Percentiles rank a stretch among this genome's conserved stretches.
These are phyloP conservation scores for Petroica traversi DNA, from an alignment of 2,113 vertebrate genomes.

Conservation along the genomic window DNA sequence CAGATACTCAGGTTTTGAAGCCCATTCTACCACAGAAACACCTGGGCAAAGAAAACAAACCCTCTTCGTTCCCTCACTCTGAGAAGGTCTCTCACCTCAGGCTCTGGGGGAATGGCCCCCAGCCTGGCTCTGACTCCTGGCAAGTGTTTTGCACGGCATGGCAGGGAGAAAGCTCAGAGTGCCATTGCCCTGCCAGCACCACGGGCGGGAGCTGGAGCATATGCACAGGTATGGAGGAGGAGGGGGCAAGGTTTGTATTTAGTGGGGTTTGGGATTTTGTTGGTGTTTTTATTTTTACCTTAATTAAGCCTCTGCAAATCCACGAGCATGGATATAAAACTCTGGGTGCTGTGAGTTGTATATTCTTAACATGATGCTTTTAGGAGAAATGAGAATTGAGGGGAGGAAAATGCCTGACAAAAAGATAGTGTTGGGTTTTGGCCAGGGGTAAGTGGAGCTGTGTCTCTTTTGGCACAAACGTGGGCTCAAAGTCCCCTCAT, in stretches of 20 bases:
- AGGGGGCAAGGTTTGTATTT: not conserved
- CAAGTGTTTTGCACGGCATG: accelerated
- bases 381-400: not conserved
- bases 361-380: not conserved
- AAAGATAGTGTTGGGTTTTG: not conserved
- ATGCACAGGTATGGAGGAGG: accelerated
- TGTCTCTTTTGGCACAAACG: not conserved
- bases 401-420: not conserved
- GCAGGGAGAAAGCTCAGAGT: not conserved
- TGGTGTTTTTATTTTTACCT: not conserved
- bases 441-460: no score
- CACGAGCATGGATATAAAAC: not conserved
- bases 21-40: not conserved
- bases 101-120: not conserved
- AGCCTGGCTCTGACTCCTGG: accelerated
- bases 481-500: not conserved
- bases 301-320: not conserved
- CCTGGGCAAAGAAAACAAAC: not conserved
- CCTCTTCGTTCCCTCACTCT: not conserved
- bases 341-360: accelerated
- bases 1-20: not conserved
- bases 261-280: not conserved
- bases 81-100: not conserved
- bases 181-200: accelerated
- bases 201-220: accelerated